These are phyloP conservation scores for Nomia melanderi DNA, from an alignment of 1,140 invertebrate genomes.

Conservation along the genomic window DNA sequence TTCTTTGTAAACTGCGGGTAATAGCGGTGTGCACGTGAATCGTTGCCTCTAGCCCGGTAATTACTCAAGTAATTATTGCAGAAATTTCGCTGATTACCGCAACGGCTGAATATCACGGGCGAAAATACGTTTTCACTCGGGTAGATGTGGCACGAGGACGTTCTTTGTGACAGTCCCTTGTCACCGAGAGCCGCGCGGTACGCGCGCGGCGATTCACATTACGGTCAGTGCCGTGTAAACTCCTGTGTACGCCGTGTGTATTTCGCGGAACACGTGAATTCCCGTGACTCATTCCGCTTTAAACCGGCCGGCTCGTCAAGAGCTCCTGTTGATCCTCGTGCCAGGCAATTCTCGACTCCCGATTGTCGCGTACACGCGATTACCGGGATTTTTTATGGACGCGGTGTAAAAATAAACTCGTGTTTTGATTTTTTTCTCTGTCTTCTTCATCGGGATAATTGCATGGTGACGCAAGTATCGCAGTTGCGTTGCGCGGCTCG, in stretches of 20 bases:
- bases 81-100: slow-evolving; percentile 3
- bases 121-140: slow-evolving; percentile 56
- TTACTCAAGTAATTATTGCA: background rate
- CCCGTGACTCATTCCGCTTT: slow-evolving; percentile 37
- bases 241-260: background rate
- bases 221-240: slow-evolving; percentile 30
- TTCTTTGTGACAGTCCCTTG: slow-evolving; percentile 57
- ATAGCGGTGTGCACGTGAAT: background rate
- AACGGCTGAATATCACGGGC: slow-evolving; percentile 34
- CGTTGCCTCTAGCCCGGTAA: background rate
- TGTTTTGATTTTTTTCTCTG: slow-evolving; percentile 27
- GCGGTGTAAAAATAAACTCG: slow-evolving; percentile 6
- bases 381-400: slow-evolving; percentile 2
- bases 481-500: background rate
- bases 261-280: slow-evolving; percentile 28
- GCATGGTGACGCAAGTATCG: background rate
- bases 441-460: background rate
- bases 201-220: slow-evolving; percentile 57
- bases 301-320: background rate
- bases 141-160: slow-evolving; percentile 62
- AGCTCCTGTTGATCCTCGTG: background rate
- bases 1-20: background rate
- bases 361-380: background rate
- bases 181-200: slow-evolving; percentile 38
- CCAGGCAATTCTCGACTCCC: background rate